Evolutionary conservation across 2,797 vertebrate species (phyloP).

Genomic region (Dipus sagitta): DNA sequence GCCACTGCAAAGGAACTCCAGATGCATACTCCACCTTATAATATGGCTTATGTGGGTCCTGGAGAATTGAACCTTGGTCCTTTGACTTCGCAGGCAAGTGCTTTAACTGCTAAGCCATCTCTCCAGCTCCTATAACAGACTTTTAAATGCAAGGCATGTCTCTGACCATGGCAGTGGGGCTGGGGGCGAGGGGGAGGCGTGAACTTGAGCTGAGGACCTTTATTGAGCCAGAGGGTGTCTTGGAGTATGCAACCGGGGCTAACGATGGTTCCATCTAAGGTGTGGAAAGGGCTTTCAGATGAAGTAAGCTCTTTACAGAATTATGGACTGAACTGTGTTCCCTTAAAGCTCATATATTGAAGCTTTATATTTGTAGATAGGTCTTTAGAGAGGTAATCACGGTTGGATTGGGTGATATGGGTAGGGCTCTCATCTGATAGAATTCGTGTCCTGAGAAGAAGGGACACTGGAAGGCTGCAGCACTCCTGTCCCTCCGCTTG

Average conservation of each 20-base stretch:
- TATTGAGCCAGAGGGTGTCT: neutral
- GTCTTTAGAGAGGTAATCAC: neutral
- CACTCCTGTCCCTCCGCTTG: rapidly evolving
- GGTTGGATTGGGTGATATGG: neutral
- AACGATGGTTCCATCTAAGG: neutral
- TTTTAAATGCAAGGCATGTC: neutral
- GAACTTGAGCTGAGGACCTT: neutral
- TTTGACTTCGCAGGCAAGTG: too few species aligned
- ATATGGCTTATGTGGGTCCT: too few species aligned
- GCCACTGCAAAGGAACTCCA: too few species aligned
- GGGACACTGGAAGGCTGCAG: neutral
- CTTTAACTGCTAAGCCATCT: too few species aligned
- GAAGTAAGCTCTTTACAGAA: neutral
- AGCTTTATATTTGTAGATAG: neutral
- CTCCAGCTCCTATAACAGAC: too few species aligned
- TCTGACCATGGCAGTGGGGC: neutral
- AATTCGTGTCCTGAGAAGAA: neutral
- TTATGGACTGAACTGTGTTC: neutral
- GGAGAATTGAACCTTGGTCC: too few species aligned
- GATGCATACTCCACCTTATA: too few species aligned
- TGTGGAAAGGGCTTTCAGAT: neutral
- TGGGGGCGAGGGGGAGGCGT: neutral
- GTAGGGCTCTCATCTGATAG: too few species aligned
- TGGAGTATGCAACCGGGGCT: too few species aligned
- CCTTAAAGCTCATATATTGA: neutral